Percentiles rank a stretch among this genome's conserved stretches.
Evolutionary conservation across 2,888 invertebrate species (phyloP).

Genomic region (Conus canariensis): DNA sequence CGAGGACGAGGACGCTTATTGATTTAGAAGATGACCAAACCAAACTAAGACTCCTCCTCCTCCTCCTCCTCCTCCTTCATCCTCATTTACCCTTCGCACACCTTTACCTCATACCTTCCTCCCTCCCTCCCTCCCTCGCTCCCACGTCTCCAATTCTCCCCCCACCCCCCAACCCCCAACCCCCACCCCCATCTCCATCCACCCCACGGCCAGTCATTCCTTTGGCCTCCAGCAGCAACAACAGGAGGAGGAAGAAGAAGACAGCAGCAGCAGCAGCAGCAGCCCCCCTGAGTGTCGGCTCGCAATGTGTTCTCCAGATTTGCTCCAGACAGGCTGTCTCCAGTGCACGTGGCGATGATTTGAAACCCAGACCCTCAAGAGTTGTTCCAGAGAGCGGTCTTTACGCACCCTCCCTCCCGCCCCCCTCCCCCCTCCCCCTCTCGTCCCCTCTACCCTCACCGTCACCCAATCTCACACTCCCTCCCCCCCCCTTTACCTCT

Average conservation of each 20-base stretch:
- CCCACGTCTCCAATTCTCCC: background rate
- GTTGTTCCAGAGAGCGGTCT: constrained; percentile 22
- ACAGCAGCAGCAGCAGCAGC: background rate
- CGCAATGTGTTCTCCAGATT: constrained; percentile 49
- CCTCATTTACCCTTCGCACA: background rate
- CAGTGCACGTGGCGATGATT: constrained; percentile 49
- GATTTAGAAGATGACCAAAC: too few relatives aligned
- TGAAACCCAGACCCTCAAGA: constrained; percentile 37
- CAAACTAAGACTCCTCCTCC: background rate
- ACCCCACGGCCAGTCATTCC: too few relatives aligned
- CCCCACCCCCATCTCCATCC: background rate
- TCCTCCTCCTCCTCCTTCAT: background rate
- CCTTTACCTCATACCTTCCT: too few relatives aligned
- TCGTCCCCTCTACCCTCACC: too few relatives aligned
- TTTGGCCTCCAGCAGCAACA: too few relatives aligned
- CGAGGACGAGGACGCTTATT: too few relatives aligned
- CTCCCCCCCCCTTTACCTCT: background rate
- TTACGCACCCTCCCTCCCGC: background rate
- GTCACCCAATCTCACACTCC: background rate
- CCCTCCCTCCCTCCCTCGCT: background rate
- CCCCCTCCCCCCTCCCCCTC: background rate
- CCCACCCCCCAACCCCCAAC: background rate
- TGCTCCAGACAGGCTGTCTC: constrained; percentile 49
- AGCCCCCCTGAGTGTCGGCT: constrained; percentile 1
- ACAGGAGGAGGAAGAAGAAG: background rate